Evolutionary conservation across 2,888 invertebrate species (phyloP).

Genomic region (Camponotus fellah): DNA sequence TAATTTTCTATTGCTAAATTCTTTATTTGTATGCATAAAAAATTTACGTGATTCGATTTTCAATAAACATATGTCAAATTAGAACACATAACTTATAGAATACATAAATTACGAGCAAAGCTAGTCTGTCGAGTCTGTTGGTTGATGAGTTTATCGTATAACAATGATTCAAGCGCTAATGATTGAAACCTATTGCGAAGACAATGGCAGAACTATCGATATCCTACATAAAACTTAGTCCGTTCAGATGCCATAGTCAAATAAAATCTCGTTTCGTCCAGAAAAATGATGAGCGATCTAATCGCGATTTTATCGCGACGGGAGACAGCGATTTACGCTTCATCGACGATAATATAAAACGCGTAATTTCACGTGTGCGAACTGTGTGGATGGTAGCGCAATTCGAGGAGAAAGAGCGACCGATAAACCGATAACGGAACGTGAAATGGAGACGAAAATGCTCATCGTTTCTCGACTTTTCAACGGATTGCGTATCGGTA

Average conservation of each 20-base stretch:
- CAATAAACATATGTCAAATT: not conserved
- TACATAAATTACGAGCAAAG: not conserved
- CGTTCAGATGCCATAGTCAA: not conserved
- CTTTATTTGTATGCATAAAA: not conserved
- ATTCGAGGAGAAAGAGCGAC: constrained; percentile 12
- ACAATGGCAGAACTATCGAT: not conserved
- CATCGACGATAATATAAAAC: constrained; percentile 50
- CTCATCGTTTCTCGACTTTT: constrained; percentile 39
- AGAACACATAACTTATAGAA: constrained; percentile 2
- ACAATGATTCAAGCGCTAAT: constrained; percentile 14
- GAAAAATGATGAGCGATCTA: constrained; percentile 46
- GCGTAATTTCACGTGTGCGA: constrained; percentile 19
- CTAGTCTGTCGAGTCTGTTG: not conserved
- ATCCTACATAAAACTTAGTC: constrained; percentile 24
- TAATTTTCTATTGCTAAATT: not conserved
- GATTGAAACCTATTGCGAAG: not conserved
- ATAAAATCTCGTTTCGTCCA: constrained; percentile 27
- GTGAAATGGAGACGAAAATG: constrained; percentile 56
- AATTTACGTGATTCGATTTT: no score
- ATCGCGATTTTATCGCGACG: constrained; percentile 44
- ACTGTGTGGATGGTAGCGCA: not conserved
- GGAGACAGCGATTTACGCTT: constrained; percentile 51
- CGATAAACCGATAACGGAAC: constrained; percentile 68
- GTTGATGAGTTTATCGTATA: not conserved
- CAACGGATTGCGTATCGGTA: constrained; percentile 16